Conservation (phyloP, 1,140 invertebrate species). For the Asbolus verrucosus region DNA sequence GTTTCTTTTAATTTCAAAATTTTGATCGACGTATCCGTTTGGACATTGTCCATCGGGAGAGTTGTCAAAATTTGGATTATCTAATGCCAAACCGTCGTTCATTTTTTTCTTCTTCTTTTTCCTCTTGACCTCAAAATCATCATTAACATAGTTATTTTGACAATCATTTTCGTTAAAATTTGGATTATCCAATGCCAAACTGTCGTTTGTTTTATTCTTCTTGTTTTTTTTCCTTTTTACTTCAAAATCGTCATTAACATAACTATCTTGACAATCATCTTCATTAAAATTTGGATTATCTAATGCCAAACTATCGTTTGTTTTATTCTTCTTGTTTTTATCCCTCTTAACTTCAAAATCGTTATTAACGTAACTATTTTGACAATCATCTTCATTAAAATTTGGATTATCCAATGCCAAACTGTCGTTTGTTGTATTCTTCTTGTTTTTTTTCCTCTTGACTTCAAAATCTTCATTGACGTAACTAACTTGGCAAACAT, state of each 20-base stretch:
- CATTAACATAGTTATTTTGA: too few species aligned
- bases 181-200: too few species aligned
- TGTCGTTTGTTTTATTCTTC: too few species aligned
- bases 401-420: neutral
- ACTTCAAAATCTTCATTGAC: constrained; percentile 3
- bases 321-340: constrained; percentile 48
- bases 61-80: neutral
- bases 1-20: constrained; percentile 45
- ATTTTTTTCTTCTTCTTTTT: constrained; percentile 31
- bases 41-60: neutral
- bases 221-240: too few species aligned
- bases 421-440: too few species aligned
- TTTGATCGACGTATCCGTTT: neutral
- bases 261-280: too few species aligned
- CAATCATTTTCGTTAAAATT: too few species aligned
- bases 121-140: neutral
- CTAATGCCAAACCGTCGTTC: too few species aligned
- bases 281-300: neutral
- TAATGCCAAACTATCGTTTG: too few species aligned
- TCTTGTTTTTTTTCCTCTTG: constrained; percentile 27
- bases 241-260: too few species aligned
- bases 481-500: too few species aligned
- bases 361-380: neutral
- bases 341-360: constrained; percentile 26
- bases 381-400: neutral